Evolutionary conservation across 2,888 invertebrate genomes (phyloP).

Genomic region (Arrhopalites spinosus): DNA sequence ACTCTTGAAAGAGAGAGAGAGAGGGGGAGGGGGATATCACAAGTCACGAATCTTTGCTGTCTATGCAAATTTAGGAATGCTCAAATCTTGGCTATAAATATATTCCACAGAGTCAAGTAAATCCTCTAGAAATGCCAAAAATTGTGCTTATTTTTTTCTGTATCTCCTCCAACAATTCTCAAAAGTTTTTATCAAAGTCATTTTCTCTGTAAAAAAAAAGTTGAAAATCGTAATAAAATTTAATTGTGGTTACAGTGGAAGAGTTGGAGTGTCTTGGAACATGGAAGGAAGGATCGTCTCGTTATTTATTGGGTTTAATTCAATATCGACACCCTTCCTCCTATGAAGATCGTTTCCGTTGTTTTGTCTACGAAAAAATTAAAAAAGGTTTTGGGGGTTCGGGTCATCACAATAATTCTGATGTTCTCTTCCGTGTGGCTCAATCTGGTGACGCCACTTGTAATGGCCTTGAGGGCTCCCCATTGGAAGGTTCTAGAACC

Average conservation of each 20-base stretch:
- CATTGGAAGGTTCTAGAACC: slow-evolving; percentile 82
- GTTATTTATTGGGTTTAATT: slow-evolving; percentile 87
- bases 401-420: slow-evolving; percentile 46
- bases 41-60: too few relatives aligned
- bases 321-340: slow-evolving; percentile 82
- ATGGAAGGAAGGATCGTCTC: slow-evolving; percentile 92
- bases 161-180: too few relatives aligned
- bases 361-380: slow-evolving; percentile 87
- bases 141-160: too few relatives aligned
- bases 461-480: slow-evolving; percentile 76
- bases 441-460: slow-evolving; percentile 93
- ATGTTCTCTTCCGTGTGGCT: slow-evolving; percentile 78
- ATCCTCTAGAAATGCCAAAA: too few relatives aligned
- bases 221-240: not conserved
- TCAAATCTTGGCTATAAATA: too few relatives aligned
- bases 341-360: slow-evolving; percentile 90
- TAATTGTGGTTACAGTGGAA: slow-evolving; percentile 69
- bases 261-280: slow-evolving; percentile 87
- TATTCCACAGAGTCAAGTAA: too few relatives aligned
- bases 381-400: slow-evolving; percentile 46
- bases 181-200: too few relatives aligned
- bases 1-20: too few relatives aligned
- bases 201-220: too few relatives aligned
- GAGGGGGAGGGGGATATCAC: too few relatives aligned
- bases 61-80: too few relatives aligned